Conservation (phyloP, 2,888 invertebrate species). For the Bombyx huttoni region DNA sequence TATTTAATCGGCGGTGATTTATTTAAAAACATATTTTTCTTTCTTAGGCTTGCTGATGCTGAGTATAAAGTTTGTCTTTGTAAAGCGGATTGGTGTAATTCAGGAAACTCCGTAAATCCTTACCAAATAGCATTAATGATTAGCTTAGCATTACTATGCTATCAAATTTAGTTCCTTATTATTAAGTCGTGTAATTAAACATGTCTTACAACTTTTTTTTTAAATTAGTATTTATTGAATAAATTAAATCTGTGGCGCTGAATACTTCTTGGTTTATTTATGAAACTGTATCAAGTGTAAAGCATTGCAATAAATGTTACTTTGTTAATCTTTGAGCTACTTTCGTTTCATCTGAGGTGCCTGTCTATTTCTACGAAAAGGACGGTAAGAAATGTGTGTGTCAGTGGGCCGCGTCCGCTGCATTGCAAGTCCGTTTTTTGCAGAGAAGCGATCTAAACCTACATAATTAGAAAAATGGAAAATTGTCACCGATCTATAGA, state of each 20-base stretch:
- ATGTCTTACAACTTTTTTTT: no score
- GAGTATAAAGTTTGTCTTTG: constrained; percentile 55
- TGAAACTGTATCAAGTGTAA: constrained; percentile 32
- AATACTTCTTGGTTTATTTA: constrained; percentile 5
- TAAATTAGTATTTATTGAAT: no score
- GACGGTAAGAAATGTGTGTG: constrained; percentile 66
- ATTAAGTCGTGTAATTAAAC: no score
- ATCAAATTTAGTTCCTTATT: neutral
- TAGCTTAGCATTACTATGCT: neutral
- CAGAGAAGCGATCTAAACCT: constrained; percentile 45
- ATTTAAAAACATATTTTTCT: neutral
- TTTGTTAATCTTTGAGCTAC: constrained; percentile 61
- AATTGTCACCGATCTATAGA: constrained; percentile 12
- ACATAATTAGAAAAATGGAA: constrained; percentile 55
- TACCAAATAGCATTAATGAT: neutral
- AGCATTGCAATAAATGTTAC: constrained; percentile 55
- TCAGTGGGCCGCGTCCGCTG: constrained; percentile 66
- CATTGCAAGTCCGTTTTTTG: constrained; percentile 47
- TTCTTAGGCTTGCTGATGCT: constrained; percentile 43
- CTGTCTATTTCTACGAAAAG: constrained; percentile 67
- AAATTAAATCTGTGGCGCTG: no score
- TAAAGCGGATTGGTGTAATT: constrained; percentile 55
- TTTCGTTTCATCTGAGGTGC: constrained; percentile 66
- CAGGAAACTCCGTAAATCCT: constrained; percentile 4
- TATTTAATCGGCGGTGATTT: no score